Evolutionary conservation across 2,113 vertebrate species (phyloP), one percentile per base, ranked within the genome.

Genomic region (Pterocles gutturalis): DNA sequence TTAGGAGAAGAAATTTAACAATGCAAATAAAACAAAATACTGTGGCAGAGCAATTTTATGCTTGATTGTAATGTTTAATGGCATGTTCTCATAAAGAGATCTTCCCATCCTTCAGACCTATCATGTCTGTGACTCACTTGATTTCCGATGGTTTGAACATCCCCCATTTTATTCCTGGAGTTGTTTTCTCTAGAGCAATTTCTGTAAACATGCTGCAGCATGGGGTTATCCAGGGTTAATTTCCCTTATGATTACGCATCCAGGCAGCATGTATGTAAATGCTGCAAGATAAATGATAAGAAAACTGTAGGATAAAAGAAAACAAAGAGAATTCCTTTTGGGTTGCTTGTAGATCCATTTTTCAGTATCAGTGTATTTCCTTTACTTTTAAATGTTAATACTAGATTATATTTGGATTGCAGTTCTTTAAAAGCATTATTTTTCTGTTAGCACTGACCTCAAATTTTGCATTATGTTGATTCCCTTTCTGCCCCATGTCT

Each of bases 31-130:
- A 97, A 77, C 95, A 95, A 95, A 96, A 95, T 87, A 91, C 70
- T 87, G 83, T 91, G 94, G 80, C 91, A 93, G 94, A 89, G 81
- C 73, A 95, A 96, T 97, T 96, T 96, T 92, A 94, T 95, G 89
- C 89, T 96, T 87, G 89, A 95, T 91, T 96, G 94, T 96, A 96
- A 95, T 95, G 87, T 97, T 95, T 97, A 97, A 95, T 92, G 89
- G 87, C 89, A 93, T 94, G 83, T 94, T 95, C 94, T 93, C 94
- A 54, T 91, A 89, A 95, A 93, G 92, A 96, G 95, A 87, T 93
- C 93, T 94, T 72, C 83, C 57, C 87, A 93, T 97, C 83, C 89
- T 95, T 92, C 89, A 97, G 89, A 95, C 83, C 69, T 72, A 83
- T 94, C 36, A 9, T 76, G 61, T 92, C 94, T 82, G 69, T 97